Percentiles rank a stretch among this genome's conserved stretches.
These are phyloP conservation scores for Philopotamus ludificatus DNA, from an alignment of 1,140 invertebrate genomes.

Conservation along the genomic window DNA sequence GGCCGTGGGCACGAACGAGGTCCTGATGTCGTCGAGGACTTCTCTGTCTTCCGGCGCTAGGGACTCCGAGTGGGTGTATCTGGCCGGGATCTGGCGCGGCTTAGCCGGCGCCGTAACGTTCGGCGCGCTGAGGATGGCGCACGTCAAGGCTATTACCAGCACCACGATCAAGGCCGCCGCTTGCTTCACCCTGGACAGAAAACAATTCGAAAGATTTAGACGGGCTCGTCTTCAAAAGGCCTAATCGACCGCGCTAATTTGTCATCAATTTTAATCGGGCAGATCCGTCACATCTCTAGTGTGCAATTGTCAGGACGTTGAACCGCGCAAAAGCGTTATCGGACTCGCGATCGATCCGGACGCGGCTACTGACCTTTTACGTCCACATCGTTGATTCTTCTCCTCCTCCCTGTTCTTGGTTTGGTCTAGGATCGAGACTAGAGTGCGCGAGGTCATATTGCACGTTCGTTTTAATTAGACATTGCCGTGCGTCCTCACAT, in stretches of 20 bases:
- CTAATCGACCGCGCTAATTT: too few relatives aligned
- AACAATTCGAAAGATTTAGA: not conserved
- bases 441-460: conserved; percentile 2
- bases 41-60: conserved; percentile 37
- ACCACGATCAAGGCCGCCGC: conserved; percentile 9
- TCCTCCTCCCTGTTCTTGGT: not conserved
- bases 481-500: not conserved
- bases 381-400: conserved; percentile 1
- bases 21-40: conserved; percentile 31
- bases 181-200: conserved; percentile 27
- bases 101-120: not conserved
- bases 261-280: too few relatives aligned
- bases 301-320: not conserved
- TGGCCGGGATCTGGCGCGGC: conserved; percentile 10
- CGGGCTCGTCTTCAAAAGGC: too few relatives aligned
- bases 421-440: conserved; percentile 1
- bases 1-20: conserved; percentile 34
- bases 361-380: conserved; percentile 6
- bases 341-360: not conserved
- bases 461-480: not conserved
- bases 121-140: conserved; percentile 18
- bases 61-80: conserved; percentile 28
- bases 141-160: conserved; percentile 22
- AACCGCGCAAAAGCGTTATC: not conserved
- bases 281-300: too few relatives aligned